Evolutionary conservation across 2,797 vertebrate species (phyloP).

Genomic region (Micrastur ruficollis): DNA sequence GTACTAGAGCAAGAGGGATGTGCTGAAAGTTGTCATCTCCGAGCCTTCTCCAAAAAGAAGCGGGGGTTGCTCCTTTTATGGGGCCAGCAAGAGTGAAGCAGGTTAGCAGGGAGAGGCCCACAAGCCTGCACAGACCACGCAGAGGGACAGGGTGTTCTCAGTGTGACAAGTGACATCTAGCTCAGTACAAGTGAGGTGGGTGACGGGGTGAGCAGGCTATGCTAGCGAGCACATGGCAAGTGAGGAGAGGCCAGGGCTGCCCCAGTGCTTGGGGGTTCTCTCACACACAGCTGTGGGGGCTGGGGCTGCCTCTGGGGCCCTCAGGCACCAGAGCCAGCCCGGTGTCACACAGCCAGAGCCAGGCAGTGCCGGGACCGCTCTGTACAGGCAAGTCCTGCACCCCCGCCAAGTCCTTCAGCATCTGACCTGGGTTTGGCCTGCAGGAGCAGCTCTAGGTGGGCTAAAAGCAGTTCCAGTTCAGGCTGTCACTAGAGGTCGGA

Average conservation of each 20-base stretch:
- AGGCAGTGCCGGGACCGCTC: too few relatives aligned
- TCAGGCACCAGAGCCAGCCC: neutral
- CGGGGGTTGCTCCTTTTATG: neutral
- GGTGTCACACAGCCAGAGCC: neutral
- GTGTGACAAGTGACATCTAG: neutral
- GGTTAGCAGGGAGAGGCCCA: neutral
- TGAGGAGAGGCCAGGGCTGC: neutral
- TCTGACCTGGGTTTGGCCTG: accelerated
- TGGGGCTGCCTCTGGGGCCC: accelerated
- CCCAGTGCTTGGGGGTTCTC: neutral
- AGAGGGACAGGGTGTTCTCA: neutral
- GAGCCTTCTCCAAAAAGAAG: neutral
- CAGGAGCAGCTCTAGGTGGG: neutral
- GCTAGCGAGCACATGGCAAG: neutral
- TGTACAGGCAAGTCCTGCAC: accelerated
- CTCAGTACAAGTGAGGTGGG: neutral
- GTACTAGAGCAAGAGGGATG: neutral
- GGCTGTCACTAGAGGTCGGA: neutral
- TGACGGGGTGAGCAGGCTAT: accelerated
- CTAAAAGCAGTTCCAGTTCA: neutral
- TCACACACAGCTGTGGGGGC: neutral
- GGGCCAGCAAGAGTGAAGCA: neutral
- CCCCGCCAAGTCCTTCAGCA: neutral
- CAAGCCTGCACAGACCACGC: neutral
- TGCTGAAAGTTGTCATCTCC: neutral